Evolutionary conservation across 2,797 vertebrate species (phyloP).

Genomic region (Dendrocincla tyrannina): DNA sequence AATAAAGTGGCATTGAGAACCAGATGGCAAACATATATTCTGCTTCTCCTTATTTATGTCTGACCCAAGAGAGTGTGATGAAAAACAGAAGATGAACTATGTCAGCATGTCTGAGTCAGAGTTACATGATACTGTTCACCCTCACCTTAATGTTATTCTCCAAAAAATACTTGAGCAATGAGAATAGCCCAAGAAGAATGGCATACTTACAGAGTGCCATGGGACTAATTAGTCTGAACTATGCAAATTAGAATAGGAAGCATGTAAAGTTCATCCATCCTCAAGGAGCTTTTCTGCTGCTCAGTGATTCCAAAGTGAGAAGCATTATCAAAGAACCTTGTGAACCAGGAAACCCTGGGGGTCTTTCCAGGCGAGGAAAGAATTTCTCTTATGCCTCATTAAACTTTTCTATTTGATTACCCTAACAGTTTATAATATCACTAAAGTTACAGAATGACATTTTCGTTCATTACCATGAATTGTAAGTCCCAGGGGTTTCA

Average conservation of each 20-base stretch:
- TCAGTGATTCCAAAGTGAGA: background rate
- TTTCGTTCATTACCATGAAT: background rate
- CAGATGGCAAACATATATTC: background rate
- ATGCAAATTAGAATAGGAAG: constrained; percentile 8
- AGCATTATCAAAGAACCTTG: background rate
- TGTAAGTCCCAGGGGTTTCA: background rate
- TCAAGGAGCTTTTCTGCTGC: background rate
- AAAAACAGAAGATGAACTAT: background rate
- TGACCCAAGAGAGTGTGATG: background rate
- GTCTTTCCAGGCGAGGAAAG: background rate
- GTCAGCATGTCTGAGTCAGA: background rate
- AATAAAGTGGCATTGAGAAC: background rate
- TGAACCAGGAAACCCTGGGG: background rate
- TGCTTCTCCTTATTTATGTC: background rate
- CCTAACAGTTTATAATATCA: background rate
- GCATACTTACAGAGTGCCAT: background rate
- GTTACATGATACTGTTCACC: background rate
- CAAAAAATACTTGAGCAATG: background rate
- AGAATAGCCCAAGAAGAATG: background rate
- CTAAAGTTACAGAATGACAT: background rate
- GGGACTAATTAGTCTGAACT: constrained; percentile 30
- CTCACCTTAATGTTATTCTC: background rate
- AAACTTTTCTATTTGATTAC: background rate
- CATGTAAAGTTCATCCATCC: constrained; percentile 8
- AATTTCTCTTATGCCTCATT: background rate